These are phyloP conservation scores for Chromobotia macracanthus DNA, from an alignment of 2,797 vertebrate species.

Conservation along the genomic window DNA sequence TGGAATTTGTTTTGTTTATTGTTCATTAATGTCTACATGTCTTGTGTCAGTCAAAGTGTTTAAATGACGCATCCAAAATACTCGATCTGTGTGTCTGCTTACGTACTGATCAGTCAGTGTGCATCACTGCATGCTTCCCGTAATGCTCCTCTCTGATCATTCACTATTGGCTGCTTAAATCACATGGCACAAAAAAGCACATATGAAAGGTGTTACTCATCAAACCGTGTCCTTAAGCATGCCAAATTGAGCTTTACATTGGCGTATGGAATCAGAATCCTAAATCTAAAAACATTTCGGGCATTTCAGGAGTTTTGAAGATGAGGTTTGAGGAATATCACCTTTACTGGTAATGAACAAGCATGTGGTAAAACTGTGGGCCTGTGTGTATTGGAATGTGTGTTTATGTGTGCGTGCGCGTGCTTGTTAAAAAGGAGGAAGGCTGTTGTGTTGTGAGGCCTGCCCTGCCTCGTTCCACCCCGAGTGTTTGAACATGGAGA, in stretches of 20 bases:
- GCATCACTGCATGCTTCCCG: constrained; percentile 52
- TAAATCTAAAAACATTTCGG: not conserved
- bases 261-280: not conserved
- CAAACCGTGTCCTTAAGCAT: constrained; percentile 49
- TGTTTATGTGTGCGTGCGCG: constrained; percentile 62
- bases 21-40: not conserved
- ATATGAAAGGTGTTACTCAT: constrained; percentile 46
- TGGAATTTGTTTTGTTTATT: not conserved
- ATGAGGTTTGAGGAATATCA: constrained; percentile 55
- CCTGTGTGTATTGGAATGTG: constrained; percentile 35
- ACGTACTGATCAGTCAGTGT: constrained; percentile 33
- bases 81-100: constrained; percentile 39
- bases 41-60: constrained; percentile 4
- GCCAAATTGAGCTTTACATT: not conserved
- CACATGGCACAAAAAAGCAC: constrained; percentile 30
- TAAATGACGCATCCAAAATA: constrained; percentile 58
- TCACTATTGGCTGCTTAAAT: constrained; percentile 50
- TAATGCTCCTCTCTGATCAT: constrained; percentile 41
- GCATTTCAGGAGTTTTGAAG: not conserved
- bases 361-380: constrained; percentile 45
- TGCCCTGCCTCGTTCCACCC: constrained; percentile 98
- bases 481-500: constrained; percentile 95
- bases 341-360: not conserved
- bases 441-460: constrained; percentile 96
- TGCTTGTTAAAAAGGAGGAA: constrained; percentile 83